These are phyloP conservation scores for Bufo bufo DNA, from an alignment of 2,113 vertebrate genomes.

Conservation along the genomic window DNA sequence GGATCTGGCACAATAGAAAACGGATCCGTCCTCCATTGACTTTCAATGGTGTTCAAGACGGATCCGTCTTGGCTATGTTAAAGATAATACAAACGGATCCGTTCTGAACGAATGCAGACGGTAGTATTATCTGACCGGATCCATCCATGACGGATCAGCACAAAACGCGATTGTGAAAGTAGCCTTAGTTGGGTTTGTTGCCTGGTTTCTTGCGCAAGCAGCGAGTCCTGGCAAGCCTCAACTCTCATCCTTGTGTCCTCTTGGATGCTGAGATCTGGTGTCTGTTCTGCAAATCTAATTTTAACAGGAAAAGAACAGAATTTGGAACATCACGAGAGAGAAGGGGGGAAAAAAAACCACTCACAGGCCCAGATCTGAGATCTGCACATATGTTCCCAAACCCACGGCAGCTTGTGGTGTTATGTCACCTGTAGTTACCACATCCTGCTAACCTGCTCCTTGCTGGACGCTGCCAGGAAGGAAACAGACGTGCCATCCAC, in stretches of 20 bases:
- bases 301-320: conserved; percentile 45
- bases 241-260: conserved; percentile 17
- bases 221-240: conserved; percentile 14
- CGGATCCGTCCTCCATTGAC: too few species aligned
- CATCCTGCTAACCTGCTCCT: not conserved
- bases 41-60: too few species aligned
- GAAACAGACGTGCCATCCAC: not conserved
- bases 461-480: not conserved
- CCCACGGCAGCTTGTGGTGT: not conserved
- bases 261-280: not conserved
- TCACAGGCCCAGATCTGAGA: not conserved
- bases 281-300: conserved; percentile 53
- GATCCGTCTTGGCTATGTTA: too few species aligned
- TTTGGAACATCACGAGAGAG: conserved; percentile 24
- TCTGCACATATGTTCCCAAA: conserved; percentile 33
- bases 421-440: conserved; percentile 45
- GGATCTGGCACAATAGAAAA: too few species aligned
- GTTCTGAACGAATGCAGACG: too few species aligned
- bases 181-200: not conserved
- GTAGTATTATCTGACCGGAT: too few species aligned
- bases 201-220: not conserved
- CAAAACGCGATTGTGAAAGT: too few species aligned
- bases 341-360: not conserved
- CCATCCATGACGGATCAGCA: too few species aligned
- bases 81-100: too few species aligned